A percentile compares a stretch with the other conserved stretches of the same genome.
These are phyloP conservation scores for Vespertilio murinus DNA, from an alignment of 2,797 vertebrate species.

Conservation along the genomic window DNA sequence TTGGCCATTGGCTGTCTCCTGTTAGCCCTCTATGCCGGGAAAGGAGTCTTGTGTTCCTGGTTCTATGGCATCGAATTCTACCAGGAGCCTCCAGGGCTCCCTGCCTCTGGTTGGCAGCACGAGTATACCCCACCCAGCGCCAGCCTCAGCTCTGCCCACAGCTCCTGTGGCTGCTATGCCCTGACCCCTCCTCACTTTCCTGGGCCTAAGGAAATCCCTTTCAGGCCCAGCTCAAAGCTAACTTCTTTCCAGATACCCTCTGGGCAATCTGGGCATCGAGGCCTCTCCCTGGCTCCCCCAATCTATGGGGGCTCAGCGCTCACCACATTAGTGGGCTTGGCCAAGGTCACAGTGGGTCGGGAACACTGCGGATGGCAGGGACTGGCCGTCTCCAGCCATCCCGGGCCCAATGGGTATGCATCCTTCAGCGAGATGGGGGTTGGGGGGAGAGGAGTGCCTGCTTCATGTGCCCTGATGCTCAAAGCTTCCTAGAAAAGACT, in stretches of 20 bases:
- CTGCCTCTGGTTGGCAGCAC: background rate
- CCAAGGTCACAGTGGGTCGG: background rate
- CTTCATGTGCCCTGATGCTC: background rate
- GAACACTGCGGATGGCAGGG: background rate
- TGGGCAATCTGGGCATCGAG: background rate
- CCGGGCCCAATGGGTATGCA: background rate
- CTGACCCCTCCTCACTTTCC: background rate
- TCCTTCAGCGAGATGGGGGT: background rate
- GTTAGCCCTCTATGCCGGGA: background rate
- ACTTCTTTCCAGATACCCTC: background rate
- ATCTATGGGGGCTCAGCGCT: background rate
- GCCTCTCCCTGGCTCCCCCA: background rate
- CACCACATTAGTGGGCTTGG: accelerated
- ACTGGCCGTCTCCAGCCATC: background rate
- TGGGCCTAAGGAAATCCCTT: background rate
- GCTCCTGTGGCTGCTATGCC: background rate
- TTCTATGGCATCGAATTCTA: background rate
- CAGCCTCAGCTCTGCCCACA: background rate
- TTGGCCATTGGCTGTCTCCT: background rate
- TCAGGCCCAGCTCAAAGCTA: background rate
- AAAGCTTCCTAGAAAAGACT: background rate
- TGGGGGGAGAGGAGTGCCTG: background rate
- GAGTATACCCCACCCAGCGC: accelerated
- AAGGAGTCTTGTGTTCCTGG: background rate
- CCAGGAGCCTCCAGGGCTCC: background rate